phyloP scores from a whole-genome alignment of 2,797 vertebrate genomes.

The Staurois parvus region DNA sequence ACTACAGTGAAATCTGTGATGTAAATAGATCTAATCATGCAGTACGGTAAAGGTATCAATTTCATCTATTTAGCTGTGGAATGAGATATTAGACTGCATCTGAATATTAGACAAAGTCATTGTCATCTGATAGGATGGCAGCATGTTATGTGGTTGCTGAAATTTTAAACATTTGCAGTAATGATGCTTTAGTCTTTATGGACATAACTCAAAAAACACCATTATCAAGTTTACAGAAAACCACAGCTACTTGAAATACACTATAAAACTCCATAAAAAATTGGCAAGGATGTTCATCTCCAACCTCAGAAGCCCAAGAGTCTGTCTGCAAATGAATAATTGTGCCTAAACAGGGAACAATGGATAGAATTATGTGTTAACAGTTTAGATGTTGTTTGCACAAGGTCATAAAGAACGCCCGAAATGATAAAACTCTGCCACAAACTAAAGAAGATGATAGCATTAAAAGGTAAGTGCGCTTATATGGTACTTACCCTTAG shows the following conservation, averaged over 20 bases:
- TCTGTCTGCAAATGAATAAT: constrained; percentile 3
- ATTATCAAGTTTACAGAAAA: constrained; percentile 36
- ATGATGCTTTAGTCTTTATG: constrained; percentile 14
- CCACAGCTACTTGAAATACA: constrained; percentile 37
- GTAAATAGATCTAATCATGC: too few relatives aligned
- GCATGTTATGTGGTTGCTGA: neutral
- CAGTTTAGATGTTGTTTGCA: constrained; percentile 1
- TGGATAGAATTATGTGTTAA: neutral
- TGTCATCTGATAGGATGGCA: neutral
- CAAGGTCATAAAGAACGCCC: constrained; percentile 19
- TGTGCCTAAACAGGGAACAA: neutral
- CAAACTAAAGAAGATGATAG: neutral
- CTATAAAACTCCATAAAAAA: constrained; percentile 18
- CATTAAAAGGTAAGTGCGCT: too few relatives aligned
- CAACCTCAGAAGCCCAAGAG: constrained; percentile 41
- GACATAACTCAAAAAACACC: constrained; percentile 29
- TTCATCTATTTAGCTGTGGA: neutral
- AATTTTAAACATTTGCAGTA: constrained; percentile 16
- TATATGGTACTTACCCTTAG: too few relatives aligned
- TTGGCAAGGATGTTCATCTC: constrained; percentile 32
- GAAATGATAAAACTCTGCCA: neutral
- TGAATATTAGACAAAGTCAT: neutral
- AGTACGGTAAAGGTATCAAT: too few relatives aligned
- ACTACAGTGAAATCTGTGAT: too few relatives aligned
- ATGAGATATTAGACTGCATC: neutral